Evolutionary conservation across 1,140 invertebrate genomes (phyloP), one percentile per base, ranked within the genome.

Genomic region (Pseudomyrmex sp.): DNA sequence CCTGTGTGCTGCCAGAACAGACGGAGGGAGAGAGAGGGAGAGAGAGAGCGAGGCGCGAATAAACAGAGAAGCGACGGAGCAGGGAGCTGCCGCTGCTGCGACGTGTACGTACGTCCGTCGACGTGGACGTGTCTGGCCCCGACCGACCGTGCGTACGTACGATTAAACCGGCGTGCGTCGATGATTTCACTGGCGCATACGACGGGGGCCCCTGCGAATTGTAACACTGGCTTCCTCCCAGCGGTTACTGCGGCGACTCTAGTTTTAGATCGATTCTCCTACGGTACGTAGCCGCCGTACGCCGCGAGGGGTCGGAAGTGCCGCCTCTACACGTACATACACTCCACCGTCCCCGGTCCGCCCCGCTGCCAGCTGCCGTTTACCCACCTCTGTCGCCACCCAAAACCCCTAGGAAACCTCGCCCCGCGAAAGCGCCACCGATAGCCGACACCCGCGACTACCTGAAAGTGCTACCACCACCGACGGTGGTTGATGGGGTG

Each of bases 181-280:
- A 90, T 90, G 89, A 90, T 90, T 90, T 90, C 89, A 90, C 89
- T 90, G 85, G 84, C 88, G 89, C 91, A 92, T 90, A 92, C 91
- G 88, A 89, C 87, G 73, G 88, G 23, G 48, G 48, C 74, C 74
- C 52, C 54, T 65, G 82, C 85, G 91, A 92, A 92, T 93, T 93
- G 92, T 93, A 92, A 93, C 92, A 93, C 90, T 92, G 90, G 92
- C 90, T 93, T 93, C 91, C 92, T 93, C 90, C 89, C 88, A 89
- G 88, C 88, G 88, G 89, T 93, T 92, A 94, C 93, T 94, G 93
- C 93, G 93, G 90, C 93, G 93, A 93, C 93, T 94, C 93, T 92
- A 92, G 92, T 92, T 93, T 94, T 93, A 93, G 93, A 94, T 94
- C 93, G 93, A 93, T 94, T 92, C 92, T 94, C 92, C 90, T 91